A percentile compares a stretch with the other conserved stretches of the same genome.
These are phyloP conservation scores for Dreissena polymorpha DNA, from an alignment of 1,140 invertebrate genomes.

Conservation along the genomic window DNA sequence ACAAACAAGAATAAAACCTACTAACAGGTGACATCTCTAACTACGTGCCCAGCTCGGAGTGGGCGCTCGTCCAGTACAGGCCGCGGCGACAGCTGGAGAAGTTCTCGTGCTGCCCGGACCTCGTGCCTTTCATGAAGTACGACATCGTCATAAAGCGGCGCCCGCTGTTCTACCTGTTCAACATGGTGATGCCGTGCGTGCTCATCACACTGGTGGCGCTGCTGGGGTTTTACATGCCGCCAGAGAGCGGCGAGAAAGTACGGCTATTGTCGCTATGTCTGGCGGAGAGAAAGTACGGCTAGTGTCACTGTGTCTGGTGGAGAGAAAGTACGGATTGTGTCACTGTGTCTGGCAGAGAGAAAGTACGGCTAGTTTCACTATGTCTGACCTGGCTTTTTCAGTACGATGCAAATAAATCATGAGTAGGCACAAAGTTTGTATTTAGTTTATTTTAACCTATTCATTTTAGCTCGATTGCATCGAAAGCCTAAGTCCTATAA, in stretches of 20 bases:
- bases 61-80: slow-evolving; percentile 74
- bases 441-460: too few species aligned
- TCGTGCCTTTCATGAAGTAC: slow-evolving; percentile 76
- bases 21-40: slow-evolving; percentile 79
- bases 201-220: slow-evolving; percentile 92
- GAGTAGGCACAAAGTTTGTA: too few species aligned
- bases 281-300: too few species aligned
- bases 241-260: slow-evolving; percentile 92
- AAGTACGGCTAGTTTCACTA: slow-evolving; percentile 78
- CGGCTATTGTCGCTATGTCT: too few species aligned
- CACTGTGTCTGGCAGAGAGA: too few species aligned
- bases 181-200: slow-evolving; percentile 93
- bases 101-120: slow-evolving; percentile 85
- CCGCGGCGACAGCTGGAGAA: slow-evolving; percentile 83
- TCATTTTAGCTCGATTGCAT: too few species aligned
- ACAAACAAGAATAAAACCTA: too few species aligned
- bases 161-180: slow-evolving; percentile 95
- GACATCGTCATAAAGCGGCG: slow-evolving; percentile 85
- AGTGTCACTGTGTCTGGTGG: too few species aligned
- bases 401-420: too few species aligned
- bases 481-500: too few species aligned
- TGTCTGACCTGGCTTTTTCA: too few species aligned
- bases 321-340: too few species aligned
- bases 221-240: slow-evolving; percentile 95
- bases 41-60: slow-evolving; percentile 81